These are phyloP conservation scores for Drosophila burlai DNA, from an alignment of 1,140 invertebrate genomes.

Conservation along the genomic window DNA sequence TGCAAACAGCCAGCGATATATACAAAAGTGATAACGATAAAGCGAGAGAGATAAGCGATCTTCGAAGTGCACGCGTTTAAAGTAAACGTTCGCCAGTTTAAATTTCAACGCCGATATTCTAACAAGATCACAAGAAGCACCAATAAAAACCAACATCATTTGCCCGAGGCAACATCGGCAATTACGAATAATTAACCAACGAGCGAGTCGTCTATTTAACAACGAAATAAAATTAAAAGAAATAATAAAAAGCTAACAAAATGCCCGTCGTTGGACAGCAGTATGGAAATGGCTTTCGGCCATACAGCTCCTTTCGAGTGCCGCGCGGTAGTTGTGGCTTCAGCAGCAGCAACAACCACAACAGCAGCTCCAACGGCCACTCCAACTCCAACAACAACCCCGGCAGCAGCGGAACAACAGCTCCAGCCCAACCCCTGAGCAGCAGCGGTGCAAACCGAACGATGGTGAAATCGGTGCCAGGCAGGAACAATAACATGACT, in stretches of 20 bases:
- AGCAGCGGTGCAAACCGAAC: conserved; percentile 47
- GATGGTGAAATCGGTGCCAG: conserved; percentile 45
- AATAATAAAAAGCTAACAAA: conserved; percentile 62
- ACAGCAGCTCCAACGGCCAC: conserved; percentile 15
- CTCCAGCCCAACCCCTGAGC: conserved; percentile 48
- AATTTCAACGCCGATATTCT: conserved; percentile 69
- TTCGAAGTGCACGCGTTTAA: conserved; percentile 63
- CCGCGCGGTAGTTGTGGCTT: conserved; percentile 66
- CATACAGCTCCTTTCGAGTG: conserved; percentile 84
- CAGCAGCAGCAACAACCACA: conserved; percentile 26
- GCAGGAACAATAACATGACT: conserved; percentile 44
- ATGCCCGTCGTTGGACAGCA: conserved; percentile 84
- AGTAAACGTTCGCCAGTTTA: conserved; percentile 72
- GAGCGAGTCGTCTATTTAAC: conserved; percentile 33
- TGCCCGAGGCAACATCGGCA: conserved; percentile 32
- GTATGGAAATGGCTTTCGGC: conserved; percentile 74
- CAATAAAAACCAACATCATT: conserved; percentile 26
- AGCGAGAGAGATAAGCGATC: conserved; percentile 59
- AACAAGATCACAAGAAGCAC: conserved; percentile 20
- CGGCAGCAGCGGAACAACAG: conserved; percentile 22
- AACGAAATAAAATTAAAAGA: conserved; percentile 30
- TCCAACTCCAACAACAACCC: conserved; percentile 24
- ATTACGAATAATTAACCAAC: conserved; percentile 59
- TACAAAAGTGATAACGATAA: conserved; percentile 58
- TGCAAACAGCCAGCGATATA: conserved; percentile 42